A percentile compares a stretch with the other conserved stretches of the same genome.
These are phyloP conservation scores for Aphelocoma californica DNA, from an alignment of 2,797 vertebrate genomes.

Conservation along the genomic window DNA sequence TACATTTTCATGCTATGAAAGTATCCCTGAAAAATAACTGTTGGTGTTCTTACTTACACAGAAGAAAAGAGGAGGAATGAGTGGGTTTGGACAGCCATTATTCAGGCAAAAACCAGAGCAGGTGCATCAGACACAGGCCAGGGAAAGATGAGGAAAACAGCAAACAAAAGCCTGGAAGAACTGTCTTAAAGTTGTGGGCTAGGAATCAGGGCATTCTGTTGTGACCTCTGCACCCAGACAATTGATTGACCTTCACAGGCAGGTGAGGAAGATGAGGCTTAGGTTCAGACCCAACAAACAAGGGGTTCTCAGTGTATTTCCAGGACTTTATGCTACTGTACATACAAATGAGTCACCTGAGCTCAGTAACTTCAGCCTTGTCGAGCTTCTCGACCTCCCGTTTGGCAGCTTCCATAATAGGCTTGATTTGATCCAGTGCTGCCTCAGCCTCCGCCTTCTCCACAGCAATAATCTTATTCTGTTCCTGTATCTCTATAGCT, in stretches of 20 bases:
- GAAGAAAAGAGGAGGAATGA: not conserved
- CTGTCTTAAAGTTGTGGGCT: not conserved
- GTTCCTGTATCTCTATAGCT: slow-evolving; percentile 90
- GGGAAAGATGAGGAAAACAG: not conserved
- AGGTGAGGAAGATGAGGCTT: not conserved
- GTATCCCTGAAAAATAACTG: not conserved
- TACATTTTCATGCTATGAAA: not conserved
- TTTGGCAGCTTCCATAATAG: slow-evolving; percentile 89
- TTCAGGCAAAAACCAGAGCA: not conserved
- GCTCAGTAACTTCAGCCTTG: slow-evolving; percentile 95
- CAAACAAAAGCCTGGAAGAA: not conserved
- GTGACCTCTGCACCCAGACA: not conserved
- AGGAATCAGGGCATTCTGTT: not conserved
- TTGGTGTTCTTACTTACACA: not conserved
- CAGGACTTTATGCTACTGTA: not conserved
- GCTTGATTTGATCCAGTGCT: slow-evolving; percentile 88
- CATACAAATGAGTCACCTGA: slow-evolving; percentile 78
- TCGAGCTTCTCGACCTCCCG: slow-evolving; percentile 91
- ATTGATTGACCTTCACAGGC: not conserved
- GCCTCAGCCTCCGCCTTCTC: slow-evolving; percentile 91
- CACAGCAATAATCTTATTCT: slow-evolving; percentile 88
- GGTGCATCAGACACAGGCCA: not conserved
- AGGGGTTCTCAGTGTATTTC: not conserved
- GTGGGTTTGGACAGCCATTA: not conserved
- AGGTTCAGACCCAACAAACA: not conserved